Base-by-base conservation (phyloP, 2,888 invertebrate species). In the Lottia gigantea region DNA sequence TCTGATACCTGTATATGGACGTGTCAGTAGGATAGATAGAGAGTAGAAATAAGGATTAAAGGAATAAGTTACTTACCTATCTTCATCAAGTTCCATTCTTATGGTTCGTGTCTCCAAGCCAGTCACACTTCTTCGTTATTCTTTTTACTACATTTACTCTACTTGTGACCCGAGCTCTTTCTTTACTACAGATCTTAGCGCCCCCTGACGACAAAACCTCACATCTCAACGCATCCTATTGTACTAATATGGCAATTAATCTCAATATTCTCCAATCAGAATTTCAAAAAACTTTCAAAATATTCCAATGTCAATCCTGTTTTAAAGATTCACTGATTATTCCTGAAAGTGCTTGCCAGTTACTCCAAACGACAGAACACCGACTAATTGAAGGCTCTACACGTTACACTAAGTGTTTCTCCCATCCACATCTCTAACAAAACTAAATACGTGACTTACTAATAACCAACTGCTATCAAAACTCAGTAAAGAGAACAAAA, bases 61-160 rank as follows among this genome's bases (percentile, higher is more conserved):
- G 23, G 55, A 55, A 55, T 23, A 23, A 23, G 19, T 55, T 23
- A 23, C 55, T 55, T 55, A 55, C 55, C 55, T 55, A 23, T 55
- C 55, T 23, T 55, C 55, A 23, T 55, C 55, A 19, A 23, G 55
- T 55, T 55, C 55, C 55, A 55, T 55, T 55, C 19, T 55, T 55
- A 23, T 15, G 19, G 55, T 55, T 55, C 55, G 55, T 55, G 55
- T 55, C 55, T 55, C 55, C 55, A 55, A 55, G 55, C 19, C 55
- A 23, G 55, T 55, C 55, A 55, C 55, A 55, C 55, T 55, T 55
- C 55, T 55, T 55, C 55, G 55, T 23, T 55, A 55, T 55, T 55
- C 55, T 55, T 55, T 55, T 55, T 23, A 55, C 55, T 55, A 55
- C 55, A 55, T 55, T 55, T 55, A 55, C 55, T 55, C 55, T 23